phyloP scores from a whole-genome alignment of 2,797 vertebrate species.

The Chaenodraco wilsoni region DNA sequence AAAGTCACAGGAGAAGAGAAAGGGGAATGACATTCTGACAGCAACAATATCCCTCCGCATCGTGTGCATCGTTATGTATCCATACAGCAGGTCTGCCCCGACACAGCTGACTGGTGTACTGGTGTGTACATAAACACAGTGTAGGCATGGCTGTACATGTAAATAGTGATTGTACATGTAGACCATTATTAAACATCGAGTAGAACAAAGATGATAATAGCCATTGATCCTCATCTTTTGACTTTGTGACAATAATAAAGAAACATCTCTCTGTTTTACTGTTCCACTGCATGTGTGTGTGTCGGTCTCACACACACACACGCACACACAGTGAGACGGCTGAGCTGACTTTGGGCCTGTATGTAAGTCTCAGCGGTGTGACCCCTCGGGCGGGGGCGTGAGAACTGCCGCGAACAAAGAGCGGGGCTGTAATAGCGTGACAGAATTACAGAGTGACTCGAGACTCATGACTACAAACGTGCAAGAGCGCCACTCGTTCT shows the following conservation, averaged over 20 bases:
- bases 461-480: slow-evolving; percentile 64
- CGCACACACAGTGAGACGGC: slow-evolving; percentile 45
- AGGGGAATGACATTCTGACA: slow-evolving; percentile 34
- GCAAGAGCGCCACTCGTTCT: slow-evolving; percentile 54
- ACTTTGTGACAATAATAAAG: slow-evolving; percentile 26
- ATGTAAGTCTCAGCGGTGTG: slow-evolving; percentile 64
- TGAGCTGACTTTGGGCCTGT: slow-evolving; percentile 59
- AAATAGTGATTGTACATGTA: slow-evolving; percentile 27
- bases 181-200: slow-evolving; percentile 32
- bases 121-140: background rate
- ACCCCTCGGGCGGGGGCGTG: slow-evolving; percentile 75
- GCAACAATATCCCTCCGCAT: slow-evolving; percentile 45
- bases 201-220: slow-evolving; percentile 25
- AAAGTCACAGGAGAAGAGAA: slow-evolving; percentile 12
- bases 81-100: slow-evolving; percentile 54
- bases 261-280: slow-evolving; percentile 1
- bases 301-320: background rate
- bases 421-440: slow-evolving; percentile 72
- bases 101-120: slow-evolving; percentile 50
- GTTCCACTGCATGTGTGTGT: background rate
- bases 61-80: slow-evolving; percentile 67
- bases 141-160: background rate
- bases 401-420: slow-evolving; percentile 77
- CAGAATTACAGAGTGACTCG: slow-evolving; percentile 75
- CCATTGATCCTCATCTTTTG: slow-evolving; percentile 12